phyloP scores from a whole-genome alignment of 2,888 invertebrate genomes.

The Margaritifera margaritifera region DNA sequence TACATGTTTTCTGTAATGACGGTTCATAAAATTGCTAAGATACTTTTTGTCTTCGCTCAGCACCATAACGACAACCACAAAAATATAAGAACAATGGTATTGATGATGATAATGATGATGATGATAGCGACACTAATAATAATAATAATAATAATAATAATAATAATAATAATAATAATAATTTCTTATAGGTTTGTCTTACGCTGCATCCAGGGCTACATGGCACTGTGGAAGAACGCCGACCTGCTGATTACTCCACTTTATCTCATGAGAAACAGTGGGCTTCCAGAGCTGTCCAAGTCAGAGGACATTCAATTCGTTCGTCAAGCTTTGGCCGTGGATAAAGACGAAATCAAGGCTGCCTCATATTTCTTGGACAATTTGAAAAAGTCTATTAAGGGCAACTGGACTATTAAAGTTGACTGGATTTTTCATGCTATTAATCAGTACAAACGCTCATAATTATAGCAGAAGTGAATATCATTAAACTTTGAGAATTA shows the following conservation, averaged over 20 bases:
- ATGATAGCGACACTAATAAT: too few species aligned
- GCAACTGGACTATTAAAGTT: constrained; percentile 28
- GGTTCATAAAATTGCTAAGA: too few species aligned
- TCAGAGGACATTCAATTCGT: constrained; percentile 27
- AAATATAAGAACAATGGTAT: too few species aligned
- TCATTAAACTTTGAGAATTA: not conserved
- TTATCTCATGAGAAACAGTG: constrained; percentile 30
- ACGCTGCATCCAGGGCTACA: constrained; percentile 28
- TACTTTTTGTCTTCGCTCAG: too few species aligned
- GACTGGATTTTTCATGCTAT: constrained; percentile 34
- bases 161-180: too few species aligned
- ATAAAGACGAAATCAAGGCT: constrained; percentile 26
- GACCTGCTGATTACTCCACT: constrained; percentile 30
- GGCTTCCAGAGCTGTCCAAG: constrained; percentile 28
- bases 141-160: too few species aligned
- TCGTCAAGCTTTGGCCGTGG: constrained; percentile 23
- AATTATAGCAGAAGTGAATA: too few species aligned
- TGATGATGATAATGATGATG: too few species aligned
- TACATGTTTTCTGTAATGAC: too few species aligned
- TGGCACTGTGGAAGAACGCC: constrained; percentile 26
- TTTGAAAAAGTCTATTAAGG: constrained; percentile 16
- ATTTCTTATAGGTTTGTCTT: constrained; percentile 30
- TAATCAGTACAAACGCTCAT: constrained; percentile 4
- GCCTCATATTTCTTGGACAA: constrained; percentile 21
- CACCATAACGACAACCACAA: too few species aligned